These are phyloP conservation scores for Muscidifurax raptorellus DNA, from an alignment of 1,140 invertebrate species.

Conservation along the genomic window DNA sequence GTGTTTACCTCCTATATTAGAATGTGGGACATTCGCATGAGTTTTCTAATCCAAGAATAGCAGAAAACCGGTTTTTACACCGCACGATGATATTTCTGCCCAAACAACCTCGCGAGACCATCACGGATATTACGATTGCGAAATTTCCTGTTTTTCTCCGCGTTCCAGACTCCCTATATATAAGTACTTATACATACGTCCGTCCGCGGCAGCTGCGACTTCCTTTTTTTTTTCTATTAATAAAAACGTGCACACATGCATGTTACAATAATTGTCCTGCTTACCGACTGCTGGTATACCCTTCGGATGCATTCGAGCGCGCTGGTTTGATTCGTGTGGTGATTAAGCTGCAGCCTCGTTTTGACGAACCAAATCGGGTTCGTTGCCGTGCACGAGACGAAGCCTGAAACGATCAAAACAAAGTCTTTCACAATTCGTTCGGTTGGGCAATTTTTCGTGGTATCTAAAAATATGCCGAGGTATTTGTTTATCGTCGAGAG, in stretches of 20 bases:
- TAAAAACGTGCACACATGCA: not conserved
- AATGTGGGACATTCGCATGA: not conserved
- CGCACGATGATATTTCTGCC: too few relatives aligned
- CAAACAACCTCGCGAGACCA: too few relatives aligned
- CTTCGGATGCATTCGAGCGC: slow-evolving; percentile 86
- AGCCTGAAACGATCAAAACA: slow-evolving; percentile 83
- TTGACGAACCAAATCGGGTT: slow-evolving; percentile 99
- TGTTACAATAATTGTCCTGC: slow-evolving; percentile 30
- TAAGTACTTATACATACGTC: too few relatives aligned
- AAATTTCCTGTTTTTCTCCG: slow-evolving; percentile 14
- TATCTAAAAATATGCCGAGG: too few relatives aligned
- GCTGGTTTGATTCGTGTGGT: slow-evolving; percentile 84
- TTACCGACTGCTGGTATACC: slow-evolving; percentile 88
- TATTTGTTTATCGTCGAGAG: too few relatives aligned
- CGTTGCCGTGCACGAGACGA: slow-evolving; percentile 95
- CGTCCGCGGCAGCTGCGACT: not conserved
- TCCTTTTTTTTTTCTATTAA: not conserved
- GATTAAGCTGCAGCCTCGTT: slow-evolving; percentile 96
- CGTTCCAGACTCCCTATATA: too few relatives aligned
- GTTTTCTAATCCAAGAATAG: not conserved
- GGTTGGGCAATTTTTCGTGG: not conserved
- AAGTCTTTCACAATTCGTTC: slow-evolving; percentile 6
- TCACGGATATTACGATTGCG: not conserved
- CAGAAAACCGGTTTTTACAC: not conserved
- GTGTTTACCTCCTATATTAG: not conserved